Conservation (phyloP, 2,113 vertebrate species). For the Pterophyllum scalare region DNA sequence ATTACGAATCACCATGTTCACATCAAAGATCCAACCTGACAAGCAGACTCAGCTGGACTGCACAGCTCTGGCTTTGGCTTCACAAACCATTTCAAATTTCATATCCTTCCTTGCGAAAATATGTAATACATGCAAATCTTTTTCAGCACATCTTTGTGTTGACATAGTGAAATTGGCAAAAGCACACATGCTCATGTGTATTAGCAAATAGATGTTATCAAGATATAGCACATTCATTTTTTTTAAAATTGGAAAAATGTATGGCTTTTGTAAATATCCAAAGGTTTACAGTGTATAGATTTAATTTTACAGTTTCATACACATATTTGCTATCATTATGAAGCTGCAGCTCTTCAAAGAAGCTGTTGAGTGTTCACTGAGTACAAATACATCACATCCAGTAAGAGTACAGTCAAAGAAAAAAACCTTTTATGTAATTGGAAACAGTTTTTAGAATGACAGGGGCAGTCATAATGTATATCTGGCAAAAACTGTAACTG, state of each 20-base stretch:
- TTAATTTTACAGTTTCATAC: background rate
- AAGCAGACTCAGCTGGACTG: slow-evolving; percentile 5
- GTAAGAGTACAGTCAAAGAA: slow-evolving; percentile 10
- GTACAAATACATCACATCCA: slow-evolving; percentile 24
- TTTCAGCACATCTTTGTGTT: background rate
- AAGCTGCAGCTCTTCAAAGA: background rate
- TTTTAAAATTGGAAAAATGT: too few species aligned
- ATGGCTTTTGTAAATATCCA: background rate
- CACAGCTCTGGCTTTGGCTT: slow-evolving; percentile 3
- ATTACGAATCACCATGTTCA: background rate
- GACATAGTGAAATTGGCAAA: background rate
- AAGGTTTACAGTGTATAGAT: background rate
- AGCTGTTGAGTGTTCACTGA: background rate
- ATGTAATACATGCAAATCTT: background rate
- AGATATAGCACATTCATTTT: too few species aligned
- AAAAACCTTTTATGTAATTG: background rate
- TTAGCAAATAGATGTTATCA: background rate
- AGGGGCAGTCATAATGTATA: slow-evolving; percentile 17
- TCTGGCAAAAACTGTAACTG: background rate
- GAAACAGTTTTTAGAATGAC: slow-evolving; percentile 8
- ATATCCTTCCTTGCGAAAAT: background rate
- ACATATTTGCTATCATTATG: background rate
- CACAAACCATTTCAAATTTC: slow-evolving; percentile 17
- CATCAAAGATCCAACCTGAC: background rate
- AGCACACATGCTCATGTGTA: background rate